phyloP scores from a whole-genome alignment of 2,113 vertebrate species.

The Grammomys surdaster region DNA sequence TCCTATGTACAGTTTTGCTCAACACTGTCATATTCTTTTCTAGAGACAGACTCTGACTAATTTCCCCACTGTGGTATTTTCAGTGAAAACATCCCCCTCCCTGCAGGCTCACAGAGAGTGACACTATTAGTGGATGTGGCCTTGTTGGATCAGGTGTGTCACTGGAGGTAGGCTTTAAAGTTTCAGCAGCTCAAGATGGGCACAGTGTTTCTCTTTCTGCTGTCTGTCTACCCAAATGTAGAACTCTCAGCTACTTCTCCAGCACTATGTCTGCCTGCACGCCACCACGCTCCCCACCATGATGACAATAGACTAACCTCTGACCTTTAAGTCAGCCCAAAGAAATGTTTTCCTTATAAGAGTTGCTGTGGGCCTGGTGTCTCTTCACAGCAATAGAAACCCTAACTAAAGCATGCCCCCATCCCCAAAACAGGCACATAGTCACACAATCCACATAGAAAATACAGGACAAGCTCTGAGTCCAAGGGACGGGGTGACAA shows the following conservation, averaged over 20 bases:
- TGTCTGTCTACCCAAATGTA: no score
- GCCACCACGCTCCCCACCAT: background rate
- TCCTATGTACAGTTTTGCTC: background rate
- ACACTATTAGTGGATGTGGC: background rate
- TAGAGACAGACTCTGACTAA: background rate
- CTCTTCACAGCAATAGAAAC: background rate
- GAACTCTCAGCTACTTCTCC: background rate
- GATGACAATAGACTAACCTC: background rate
- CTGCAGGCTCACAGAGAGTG: background rate
- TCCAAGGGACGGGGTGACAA: background rate
- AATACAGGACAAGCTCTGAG: background rate
- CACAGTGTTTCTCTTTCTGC: background rate
- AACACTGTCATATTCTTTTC: background rate
- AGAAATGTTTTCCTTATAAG: background rate
- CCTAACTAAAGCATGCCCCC: background rate
- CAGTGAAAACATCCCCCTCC: background rate
- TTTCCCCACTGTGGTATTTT: background rate
- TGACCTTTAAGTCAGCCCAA: background rate
- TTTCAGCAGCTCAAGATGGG: background rate
- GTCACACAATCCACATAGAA: background rate
- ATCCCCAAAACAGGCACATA: background rate
- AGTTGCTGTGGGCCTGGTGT: background rate
- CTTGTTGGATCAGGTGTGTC: background rate
- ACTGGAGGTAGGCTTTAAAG: background rate
- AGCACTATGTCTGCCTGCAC: background rate